A percentile compares a stretch with the other conserved stretches of the same genome.
Evolutionary conservation across 23 tunicate species (phyloP).

Genomic region (Botrylloides violaceus): DNA sequence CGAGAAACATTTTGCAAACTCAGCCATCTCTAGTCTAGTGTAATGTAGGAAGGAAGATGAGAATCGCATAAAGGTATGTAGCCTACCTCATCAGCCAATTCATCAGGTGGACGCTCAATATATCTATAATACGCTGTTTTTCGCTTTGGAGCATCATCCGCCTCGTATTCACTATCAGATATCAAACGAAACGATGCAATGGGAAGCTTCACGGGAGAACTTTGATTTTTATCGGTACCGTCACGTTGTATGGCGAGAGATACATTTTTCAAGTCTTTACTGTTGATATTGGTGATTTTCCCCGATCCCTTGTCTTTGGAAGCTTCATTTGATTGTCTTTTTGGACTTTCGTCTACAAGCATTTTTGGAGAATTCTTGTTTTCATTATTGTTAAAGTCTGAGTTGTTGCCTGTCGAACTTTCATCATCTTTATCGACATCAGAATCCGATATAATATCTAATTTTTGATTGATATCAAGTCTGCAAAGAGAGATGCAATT

Average conservation of each 20-base stretch:
- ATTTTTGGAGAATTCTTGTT: not conserved
- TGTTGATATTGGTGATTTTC: conserved; percentile 22
- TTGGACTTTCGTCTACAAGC: not conserved
- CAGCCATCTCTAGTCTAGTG: too few species aligned
- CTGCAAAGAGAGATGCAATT: conserved; percentile 16
- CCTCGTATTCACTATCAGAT: conserved; percentile 41
- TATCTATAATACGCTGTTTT: conserved; percentile 72
- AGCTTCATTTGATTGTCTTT: not conserved
- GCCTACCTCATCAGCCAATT: conserved; percentile 69
- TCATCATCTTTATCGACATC: conserved; percentile 68
- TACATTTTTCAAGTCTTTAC: conserved; percentile 50
- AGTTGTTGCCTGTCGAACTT: conserved; percentile 1
- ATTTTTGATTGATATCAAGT: conserved; percentile 74
- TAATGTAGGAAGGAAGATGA: too few species aligned
- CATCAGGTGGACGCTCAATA: conserved; percentile 72
- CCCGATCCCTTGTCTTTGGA: conserved; percentile 12
- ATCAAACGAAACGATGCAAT: conserved; percentile 54
- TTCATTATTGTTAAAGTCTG: conserved; percentile 4
- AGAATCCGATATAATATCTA: conserved; percentile 81
- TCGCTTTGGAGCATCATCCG: conserved; percentile 52
- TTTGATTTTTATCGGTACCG: conserved; percentile 15
- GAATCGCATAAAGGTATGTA: not conserved
- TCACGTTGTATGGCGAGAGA: conserved; percentile 15
- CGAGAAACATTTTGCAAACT: too few species aligned
- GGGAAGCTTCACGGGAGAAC: conserved; percentile 35